Evolutionary conservation across 2,888 invertebrate genomes (phyloP).

Genomic region (Gasteruption jaculator): DNA sequence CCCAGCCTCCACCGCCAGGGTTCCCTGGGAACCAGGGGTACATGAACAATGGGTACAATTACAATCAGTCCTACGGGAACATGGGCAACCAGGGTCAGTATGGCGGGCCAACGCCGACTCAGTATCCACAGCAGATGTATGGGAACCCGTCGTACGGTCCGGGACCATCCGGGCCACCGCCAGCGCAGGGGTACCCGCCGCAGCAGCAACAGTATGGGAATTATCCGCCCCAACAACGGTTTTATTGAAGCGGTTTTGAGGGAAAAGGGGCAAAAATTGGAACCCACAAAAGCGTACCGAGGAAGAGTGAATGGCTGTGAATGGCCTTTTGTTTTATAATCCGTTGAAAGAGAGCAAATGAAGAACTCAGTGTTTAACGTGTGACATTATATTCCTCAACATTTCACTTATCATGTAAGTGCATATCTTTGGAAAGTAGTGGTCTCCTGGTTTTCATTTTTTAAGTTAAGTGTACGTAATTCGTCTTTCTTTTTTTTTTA

Average conservation of each 20-base stretch:
- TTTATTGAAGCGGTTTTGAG: slow-evolving; percentile 40
- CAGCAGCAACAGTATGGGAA: slow-evolving; percentile 38
- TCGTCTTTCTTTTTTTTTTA: no score
- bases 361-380: no score
- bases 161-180: slow-evolving; percentile 24
- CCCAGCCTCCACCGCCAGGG: slow-evolving; percentile 25
- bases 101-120: slow-evolving; percentile 28
- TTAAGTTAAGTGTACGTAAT: no score
- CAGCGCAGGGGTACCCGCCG: slow-evolving; percentile 36
- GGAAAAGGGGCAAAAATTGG: no score
- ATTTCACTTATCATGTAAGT: no score
- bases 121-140: slow-evolving; percentile 32
- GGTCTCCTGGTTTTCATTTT: no score
- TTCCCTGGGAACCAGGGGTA: slow-evolving; percentile 34
- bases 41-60: slow-evolving; percentile 45
- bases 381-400: no score
- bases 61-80: slow-evolving; percentile 36
- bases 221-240: slow-evolving; percentile 43
- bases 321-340: no score
- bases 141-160: slow-evolving; percentile 34
- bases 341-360: no score
- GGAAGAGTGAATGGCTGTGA: no score
- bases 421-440: no score
- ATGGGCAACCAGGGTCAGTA: slow-evolving; percentile 35
- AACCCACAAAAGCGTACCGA: no score